phyloP scores from a whole-genome alignment of 2,113 vertebrate genomes.

The Myanophis thanlyinensis region DNA sequence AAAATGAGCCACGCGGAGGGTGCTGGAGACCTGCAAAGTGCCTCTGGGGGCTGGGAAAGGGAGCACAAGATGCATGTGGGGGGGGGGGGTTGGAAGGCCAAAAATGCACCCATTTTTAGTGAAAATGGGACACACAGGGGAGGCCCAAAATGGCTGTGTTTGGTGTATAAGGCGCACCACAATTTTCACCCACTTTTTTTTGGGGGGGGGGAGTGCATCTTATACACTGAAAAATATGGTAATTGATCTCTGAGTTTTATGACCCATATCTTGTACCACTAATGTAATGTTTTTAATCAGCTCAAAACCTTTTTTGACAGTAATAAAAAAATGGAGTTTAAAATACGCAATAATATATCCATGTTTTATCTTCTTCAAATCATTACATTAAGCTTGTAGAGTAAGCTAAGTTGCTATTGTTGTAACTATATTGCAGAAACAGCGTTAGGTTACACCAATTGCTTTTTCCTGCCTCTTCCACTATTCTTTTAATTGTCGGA shows the following conservation, averaged over 20 bases:
- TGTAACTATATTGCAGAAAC: not conserved
- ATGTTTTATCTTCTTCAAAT: not conserved
- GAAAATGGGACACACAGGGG: too few relatives aligned
- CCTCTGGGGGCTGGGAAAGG: too few relatives aligned
- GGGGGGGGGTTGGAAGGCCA: too few relatives aligned
- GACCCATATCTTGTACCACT: not conserved
- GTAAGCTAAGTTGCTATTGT: not conserved
- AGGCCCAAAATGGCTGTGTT: too few relatives aligned
- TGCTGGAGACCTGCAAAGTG: too few relatives aligned
- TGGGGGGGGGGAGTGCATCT: too few relatives aligned
- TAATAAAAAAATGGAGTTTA: not conserved
- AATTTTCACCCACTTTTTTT: too few relatives aligned
- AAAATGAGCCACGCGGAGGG: too few relatives aligned
- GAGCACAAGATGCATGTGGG: too few relatives aligned
- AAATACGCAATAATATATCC: not conserved
- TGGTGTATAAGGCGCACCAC: too few relatives aligned
- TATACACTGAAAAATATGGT: too few relatives aligned
- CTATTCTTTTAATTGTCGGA: not conserved
- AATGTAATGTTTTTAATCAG: not conserved
- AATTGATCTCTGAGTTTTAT: not conserved
- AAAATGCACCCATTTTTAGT: too few relatives aligned
- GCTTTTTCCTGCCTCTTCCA: not conserved
- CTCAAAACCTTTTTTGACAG: not conserved
- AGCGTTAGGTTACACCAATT: not conserved
- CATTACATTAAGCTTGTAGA: not conserved